Evolutionary conservation across 2,888 invertebrate genomes (phyloP).

Genomic region (Gonocerus acuteangulatus): DNA sequence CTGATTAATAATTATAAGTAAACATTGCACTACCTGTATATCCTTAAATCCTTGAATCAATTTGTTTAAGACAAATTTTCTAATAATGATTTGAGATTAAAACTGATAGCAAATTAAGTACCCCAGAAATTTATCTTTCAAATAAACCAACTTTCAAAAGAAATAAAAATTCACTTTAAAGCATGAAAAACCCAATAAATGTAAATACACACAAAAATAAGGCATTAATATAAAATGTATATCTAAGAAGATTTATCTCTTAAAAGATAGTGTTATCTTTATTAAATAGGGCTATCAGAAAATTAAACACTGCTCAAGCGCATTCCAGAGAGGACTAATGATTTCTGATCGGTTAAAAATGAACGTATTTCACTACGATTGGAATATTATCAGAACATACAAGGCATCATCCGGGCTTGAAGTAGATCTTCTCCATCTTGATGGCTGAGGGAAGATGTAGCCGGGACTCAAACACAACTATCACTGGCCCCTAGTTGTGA

Average conservation of each 20-base stretch:
- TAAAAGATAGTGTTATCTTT: constrained; percentile 17
- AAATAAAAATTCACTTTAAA: no score
- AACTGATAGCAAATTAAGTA: no score
- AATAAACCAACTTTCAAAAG: no score
- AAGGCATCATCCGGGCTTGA: constrained; percentile 15
- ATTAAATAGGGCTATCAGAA: constrained; percentile 1
- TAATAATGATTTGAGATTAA: no score
- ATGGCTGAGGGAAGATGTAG: constrained; percentile 8
- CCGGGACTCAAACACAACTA: constrained; percentile 14
- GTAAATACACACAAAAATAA: background rate
- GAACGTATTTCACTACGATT: background rate
- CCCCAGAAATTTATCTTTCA: no score
- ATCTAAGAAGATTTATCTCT: constrained; percentile 7
- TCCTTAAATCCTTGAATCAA: no score
- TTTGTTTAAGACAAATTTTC: no score
- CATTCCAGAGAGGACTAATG: background rate
- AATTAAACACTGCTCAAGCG: background rate
- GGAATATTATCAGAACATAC: constrained; percentile 1
- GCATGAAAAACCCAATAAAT: no score
- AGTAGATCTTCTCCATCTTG: constrained; percentile 9
- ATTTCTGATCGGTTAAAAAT: background rate
- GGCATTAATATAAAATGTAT: background rate
- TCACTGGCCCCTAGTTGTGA: constrained; percentile 14
- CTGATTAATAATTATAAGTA: no score
- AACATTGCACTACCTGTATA: no score